Evolutionary conservation across 2,888 invertebrate species (phyloP), one percentile per base, ranked within the genome.

Genomic region (Agonopterix alstromeriana): DNA sequence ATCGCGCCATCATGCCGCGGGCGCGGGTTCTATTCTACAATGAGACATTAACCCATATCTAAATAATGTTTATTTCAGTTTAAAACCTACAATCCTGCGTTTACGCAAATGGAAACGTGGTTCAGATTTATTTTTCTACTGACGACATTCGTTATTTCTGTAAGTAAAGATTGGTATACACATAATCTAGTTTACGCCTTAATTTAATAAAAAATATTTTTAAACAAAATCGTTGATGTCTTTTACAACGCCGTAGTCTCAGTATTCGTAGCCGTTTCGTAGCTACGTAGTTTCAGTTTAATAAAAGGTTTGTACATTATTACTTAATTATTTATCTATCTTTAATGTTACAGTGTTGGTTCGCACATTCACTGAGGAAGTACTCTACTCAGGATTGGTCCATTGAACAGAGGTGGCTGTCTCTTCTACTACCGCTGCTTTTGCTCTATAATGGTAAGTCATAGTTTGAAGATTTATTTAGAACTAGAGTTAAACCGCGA

Each of bases 21-120:
- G 2, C 2, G 14, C 14, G 2, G 14, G 1, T 14, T 2, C 17
- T 17, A 17, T 3, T 17, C 17, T 17, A 17, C 17, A 17, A 3
- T 17, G 17, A n/a, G n/a, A 17, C 2, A 17, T 17, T 17, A 17
- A 27, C 2, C 27, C 3, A 7, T 27, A 5, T 27, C 27, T 27
- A 7, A 27, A 27, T 27, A 27, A 5, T 46, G 51, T 48, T 49
- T 46, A 36, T 92, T 92, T 51, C 90, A 98, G 98, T 97, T 98
- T 75, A 97, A 97, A 84, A 97, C 95, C 2, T 98, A 98, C 85
- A 98, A 97, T 82, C 96, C 98, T 44, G 95, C 95, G 8, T 99
- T 98, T 74, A 98, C 98, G 35, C 97, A 98, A 89, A 94, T 98
- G 74, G 98, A 98, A 87, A 97, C 98, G 54, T 98, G 98, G 97